Evolutionary conservation across 2,888 invertebrate species (phyloP), one percentile per base, ranked within the genome.

Genomic region (Drosophila borealis): DNA sequence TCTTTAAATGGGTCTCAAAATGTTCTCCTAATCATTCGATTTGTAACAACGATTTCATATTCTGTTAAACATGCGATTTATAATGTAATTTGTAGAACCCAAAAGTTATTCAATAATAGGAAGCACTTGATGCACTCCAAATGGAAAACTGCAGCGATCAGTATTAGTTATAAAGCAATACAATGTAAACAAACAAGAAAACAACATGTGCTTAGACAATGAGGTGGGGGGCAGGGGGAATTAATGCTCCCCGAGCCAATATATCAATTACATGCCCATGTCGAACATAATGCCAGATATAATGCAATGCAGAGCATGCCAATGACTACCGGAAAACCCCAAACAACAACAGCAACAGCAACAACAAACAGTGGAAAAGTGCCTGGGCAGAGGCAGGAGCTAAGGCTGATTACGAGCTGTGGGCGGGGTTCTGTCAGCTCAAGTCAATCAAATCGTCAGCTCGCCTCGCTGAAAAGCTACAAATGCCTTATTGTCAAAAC

Each of bases 401-500:
- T 64, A 39, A 51, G 46, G 59, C 56, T 17, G 39, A 65, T 62
- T 56, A 54, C 54, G 33, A 54, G 48, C 2, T 17, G 19, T 39
- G 49, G 25, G 25, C 8, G 45, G 45, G 51, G 37, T 33, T 66
- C 72, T 85, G 83, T 80, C 83, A 81, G 84, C 50, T 59, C 69
- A 69, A 85, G 85, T 85, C 85, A 85, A 87, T 85, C 87, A 85
- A 85, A 87, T 76, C 71, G 75, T 75, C 75, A 67, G 66, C 14
- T 51, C 44, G 51, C 61, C 67, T 64, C 67, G 87, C 82, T 85
- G 87, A 89, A 87, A 87, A 86, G 88, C 89, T 89, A 90, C 90
- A 90, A 91, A 90, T 91, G 90, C 90, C 91, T 84, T 89, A 89
- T 90, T 91, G 90, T 90, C 90, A 90, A 90, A 90, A 90, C 90